Conservation (phyloP, 2,888 invertebrate species). For the Aphodius granarius region DNA sequence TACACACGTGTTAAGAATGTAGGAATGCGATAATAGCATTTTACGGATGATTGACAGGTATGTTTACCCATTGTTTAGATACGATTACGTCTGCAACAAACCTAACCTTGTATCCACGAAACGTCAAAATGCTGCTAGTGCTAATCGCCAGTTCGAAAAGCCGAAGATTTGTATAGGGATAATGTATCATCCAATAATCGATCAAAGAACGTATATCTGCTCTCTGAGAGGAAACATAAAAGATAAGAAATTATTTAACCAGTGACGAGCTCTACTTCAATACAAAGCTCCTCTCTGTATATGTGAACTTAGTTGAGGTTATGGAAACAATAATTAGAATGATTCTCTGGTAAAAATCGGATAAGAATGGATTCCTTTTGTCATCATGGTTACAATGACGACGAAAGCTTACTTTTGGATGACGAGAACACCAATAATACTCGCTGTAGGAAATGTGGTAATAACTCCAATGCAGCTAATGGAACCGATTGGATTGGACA, state of each 20-base stretch:
- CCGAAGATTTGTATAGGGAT: not conserved
- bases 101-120: not conserved
- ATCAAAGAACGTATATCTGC: not conserved
- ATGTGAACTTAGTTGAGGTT: not conserved
- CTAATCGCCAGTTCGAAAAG: not conserved
- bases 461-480: conserved; percentile 18
- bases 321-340: not conserved
- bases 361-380: conserved; percentile 34
- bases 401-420: conserved; percentile 48
- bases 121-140: not conserved
- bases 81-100: not conserved
- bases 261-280: not conserved
- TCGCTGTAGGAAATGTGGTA: conserved; percentile 30
- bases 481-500: conserved; percentile 22
- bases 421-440: conserved; percentile 44
- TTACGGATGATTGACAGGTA: not conserved
- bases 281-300: not conserved
- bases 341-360: not conserved
- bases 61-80: not conserved
- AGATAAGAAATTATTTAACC: conserved; percentile 1
- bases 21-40: not conserved
- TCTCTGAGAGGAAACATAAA: not conserved
- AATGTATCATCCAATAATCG: not conserved
- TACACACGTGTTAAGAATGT: not conserved
- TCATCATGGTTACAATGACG: conserved; percentile 41